phyloP scores from a whole-genome alignment of 2,113 vertebrate species.

The Rafetus swinhoei region DNA sequence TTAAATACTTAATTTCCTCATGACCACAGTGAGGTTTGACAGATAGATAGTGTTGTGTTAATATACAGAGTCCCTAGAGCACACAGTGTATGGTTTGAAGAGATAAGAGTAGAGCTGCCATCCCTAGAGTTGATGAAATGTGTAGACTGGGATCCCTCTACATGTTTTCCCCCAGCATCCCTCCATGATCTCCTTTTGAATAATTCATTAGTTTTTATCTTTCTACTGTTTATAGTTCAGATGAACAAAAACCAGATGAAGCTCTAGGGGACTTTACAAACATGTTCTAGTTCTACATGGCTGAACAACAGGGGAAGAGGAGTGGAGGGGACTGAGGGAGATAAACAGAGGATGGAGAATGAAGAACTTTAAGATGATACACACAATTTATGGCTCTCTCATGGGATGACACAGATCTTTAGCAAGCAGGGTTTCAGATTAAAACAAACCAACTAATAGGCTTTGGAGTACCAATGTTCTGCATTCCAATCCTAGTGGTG shows the following conservation, averaged over 20 bases:
- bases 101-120: fast-evolving
- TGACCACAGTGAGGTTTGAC: not conserved
- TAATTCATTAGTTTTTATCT: not conserved
- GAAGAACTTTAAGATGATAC: not conserved
- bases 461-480: not conserved
- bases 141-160: not conserved
- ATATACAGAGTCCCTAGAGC: not conserved
- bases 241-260: not conserved
- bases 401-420: not conserved
- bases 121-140: not conserved
- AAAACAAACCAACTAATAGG: fast-evolving
- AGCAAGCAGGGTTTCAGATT: not conserved
- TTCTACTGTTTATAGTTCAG: not conserved
- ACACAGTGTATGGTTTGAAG: not conserved
- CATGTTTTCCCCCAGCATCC: not conserved
- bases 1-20: not conserved
- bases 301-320: not conserved
- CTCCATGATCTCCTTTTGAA: not conserved
- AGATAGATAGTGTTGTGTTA: fast-evolving
- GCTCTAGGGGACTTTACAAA: not conserved
- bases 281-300: not conserved
- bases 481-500: not conserved
- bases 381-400: not conserved
- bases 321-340: too few relatives aligned
- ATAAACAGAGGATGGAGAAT: not conserved